phyloP scores from a whole-genome alignment of 2,888 invertebrate species.

The Dinocampus coccinellae region DNA sequence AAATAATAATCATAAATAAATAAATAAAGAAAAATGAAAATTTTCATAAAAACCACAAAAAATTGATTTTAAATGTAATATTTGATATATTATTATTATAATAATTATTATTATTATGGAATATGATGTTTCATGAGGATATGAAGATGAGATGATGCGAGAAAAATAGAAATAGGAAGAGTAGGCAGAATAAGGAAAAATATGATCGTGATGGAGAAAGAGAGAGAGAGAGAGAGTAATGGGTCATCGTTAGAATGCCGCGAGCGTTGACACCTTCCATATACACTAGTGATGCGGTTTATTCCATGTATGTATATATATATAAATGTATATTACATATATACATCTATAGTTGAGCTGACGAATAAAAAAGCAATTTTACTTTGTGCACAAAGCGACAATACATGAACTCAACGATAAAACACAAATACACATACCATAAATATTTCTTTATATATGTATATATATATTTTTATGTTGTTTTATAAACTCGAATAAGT shows the following conservation, averaged over 20 bases:
- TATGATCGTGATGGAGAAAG: no score
- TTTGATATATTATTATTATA: no score
- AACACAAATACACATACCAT: neutral
- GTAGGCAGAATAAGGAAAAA: neutral
- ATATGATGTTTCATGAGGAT: no score
- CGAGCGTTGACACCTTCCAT: conserved; percentile 13
- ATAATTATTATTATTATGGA: no score
- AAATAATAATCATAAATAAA: neutral
- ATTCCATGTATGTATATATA: neutral
- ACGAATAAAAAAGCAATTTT: neutral
- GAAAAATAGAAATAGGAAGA: neutral
- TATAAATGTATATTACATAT: neutral
- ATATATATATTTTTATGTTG: neutral
- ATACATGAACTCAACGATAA: neutral
- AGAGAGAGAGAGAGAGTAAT: neutral
- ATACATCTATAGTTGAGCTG: neutral
- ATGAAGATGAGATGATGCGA: no score
- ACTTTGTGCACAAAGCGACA: neutral
- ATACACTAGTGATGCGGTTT: neutral
- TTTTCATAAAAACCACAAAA: no score
- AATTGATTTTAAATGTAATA: no score
- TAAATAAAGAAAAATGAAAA: no score
- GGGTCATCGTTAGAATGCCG: conserved; percentile 13
- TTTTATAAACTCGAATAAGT: neutral
- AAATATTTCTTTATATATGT: no score